Percentiles rank a stretch among this genome's conserved stretches.
phyloP scores from a whole-genome alignment of 92 coral and sea anemone species.

The Pocillopora grandis region DNA sequence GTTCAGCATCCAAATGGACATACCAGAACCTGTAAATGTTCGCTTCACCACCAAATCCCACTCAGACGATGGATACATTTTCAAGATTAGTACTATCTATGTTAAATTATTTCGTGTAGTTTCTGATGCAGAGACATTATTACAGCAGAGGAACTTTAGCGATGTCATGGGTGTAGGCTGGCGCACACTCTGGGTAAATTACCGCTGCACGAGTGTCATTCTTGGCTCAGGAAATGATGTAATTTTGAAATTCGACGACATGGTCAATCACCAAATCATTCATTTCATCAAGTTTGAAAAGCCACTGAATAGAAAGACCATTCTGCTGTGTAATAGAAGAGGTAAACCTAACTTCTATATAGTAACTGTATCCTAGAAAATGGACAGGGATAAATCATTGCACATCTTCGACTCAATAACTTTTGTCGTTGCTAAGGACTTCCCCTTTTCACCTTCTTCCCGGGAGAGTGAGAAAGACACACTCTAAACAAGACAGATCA shows the following conservation, averaged over 20 bases:
- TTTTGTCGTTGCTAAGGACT: too few relatives aligned
- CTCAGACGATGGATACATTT: constrained; percentile 33
- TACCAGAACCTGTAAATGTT: background rate
- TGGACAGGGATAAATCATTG: background rate
- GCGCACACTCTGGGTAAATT: constrained; percentile 56
- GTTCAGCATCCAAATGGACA: constrained; percentile 14
- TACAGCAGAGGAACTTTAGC: background rate
- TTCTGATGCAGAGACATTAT: constrained; percentile 18
- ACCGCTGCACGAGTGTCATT: constrained; percentile 30
- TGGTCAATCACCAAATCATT: constrained; percentile 11
- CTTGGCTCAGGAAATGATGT: constrained; percentile 35
- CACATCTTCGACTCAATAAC: too few relatives aligned
- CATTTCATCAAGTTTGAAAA: constrained; percentile 47
- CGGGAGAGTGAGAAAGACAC: too few relatives aligned
- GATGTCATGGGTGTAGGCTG: constrained; percentile 6
- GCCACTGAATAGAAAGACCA: constrained; percentile 15
- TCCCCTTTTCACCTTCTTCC: too few relatives aligned
- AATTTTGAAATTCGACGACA: constrained; percentile 38
- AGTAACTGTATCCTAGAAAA: background rate
- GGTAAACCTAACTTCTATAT: constrained; percentile 4
- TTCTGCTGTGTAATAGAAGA: constrained; percentile 51
- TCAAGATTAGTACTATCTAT: constrained; percentile 37
- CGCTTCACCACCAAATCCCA: constrained; percentile 5
- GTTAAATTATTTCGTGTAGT: constrained; percentile 36
- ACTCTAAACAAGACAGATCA: too few relatives aligned